Evolutionary conservation across 2,113 vertebrate genomes (phyloP).

Genomic region (Mystacornis crossleyi): DNA sequence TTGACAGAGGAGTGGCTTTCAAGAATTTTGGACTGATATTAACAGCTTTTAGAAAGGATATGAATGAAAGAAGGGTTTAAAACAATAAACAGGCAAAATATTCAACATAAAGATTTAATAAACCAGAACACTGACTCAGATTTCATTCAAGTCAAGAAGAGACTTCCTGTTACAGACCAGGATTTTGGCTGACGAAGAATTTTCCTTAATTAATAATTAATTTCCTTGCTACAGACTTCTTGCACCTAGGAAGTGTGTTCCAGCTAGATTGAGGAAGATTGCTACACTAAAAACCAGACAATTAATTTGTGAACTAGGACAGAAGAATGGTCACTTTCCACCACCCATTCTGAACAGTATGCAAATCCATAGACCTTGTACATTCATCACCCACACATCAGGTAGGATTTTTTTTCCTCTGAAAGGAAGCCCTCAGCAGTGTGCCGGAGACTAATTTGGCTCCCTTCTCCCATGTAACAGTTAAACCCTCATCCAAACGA

Average conservation of each 20-base stretch:
- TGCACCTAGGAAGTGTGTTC: background rate
- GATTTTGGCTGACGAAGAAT: background rate
- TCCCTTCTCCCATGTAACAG: background rate
- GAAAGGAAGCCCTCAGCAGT: background rate
- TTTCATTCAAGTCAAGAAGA: background rate
- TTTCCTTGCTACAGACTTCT: background rate
- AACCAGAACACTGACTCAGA: background rate
- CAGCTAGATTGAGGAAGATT: background rate
- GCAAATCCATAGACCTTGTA: background rate
- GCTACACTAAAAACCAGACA: background rate
- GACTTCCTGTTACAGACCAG: background rate
- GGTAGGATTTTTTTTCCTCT: background rate
- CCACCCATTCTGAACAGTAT: background rate
- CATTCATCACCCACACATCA: background rate
- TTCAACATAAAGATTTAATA: background rate
- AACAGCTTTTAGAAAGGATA: background rate
- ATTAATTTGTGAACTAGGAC: background rate
- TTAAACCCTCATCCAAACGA: background rate
- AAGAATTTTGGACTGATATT: background rate
- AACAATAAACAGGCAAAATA: background rate
- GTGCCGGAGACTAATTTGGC: background rate
- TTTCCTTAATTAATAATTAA: background rate
- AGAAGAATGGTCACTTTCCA: background rate
- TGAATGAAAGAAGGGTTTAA: background rate
- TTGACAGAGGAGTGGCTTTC: background rate